Base-by-base conservation (phyloP, 2,113 vertebrate genomes). In the Aegotheles bennettii region DNA sequence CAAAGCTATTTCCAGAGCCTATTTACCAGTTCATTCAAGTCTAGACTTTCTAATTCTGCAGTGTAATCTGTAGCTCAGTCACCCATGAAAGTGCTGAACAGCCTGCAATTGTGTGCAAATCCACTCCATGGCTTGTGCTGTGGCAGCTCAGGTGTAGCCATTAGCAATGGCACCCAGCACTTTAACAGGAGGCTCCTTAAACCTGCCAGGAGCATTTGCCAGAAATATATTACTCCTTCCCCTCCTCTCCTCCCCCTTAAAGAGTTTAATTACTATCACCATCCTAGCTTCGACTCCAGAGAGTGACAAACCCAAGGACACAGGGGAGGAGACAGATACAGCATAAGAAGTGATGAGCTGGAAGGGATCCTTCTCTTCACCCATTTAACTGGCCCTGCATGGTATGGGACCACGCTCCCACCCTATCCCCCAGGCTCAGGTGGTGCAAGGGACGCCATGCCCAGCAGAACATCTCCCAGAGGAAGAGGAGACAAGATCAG, bases 31-130 rank as follows among this genome's bases (percentile, higher is more conserved):
- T 89, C 91, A 82, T 86, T 94, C 90, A 88, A 91, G 68, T 68
- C 67, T 56, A 83, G 57, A 78, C 80, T 90, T 89, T 68, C 81
- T 91, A 76, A 89, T 84, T 96, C 90, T 90, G 71, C 88, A 88
- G 80, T 28, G 35, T 51, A 86, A 93, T 94, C 90, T 81, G 83
- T 69, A 79, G 81, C 47, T 95, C 81, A 95, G 96, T 93, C 89
- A 96, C 29, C 89, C 96, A 63, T 94, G 91, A 96, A 93, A 91
- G 65, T 69, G 76, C 70, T 26, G 70, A 95, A 76, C 48, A 84
- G 53, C 33, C 63, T 60, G 50, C 69, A 67, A 85, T 73, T 68
- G 57, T 74, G 45, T 56, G 61, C 80, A 96, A 96, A 95, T 48
- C 45, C 29, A 7, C 3, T 9, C 53, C 51, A 7, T 2, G 31